phyloP scores from a whole-genome alignment of 2,797 vertebrate species.

The Gadopsis marmoratus region DNA sequence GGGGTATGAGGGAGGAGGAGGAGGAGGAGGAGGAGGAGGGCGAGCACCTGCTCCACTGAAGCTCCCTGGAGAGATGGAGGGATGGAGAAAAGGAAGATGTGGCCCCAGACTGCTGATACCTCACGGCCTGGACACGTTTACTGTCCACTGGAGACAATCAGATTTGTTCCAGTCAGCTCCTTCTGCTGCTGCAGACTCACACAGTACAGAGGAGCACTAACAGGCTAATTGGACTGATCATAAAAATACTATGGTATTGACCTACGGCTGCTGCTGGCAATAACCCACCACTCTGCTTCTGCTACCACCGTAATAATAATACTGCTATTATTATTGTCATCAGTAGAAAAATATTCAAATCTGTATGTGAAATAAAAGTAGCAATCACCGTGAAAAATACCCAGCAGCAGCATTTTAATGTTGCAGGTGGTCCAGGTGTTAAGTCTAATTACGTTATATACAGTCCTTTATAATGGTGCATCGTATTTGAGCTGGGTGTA shows the following conservation, averaged over 20 bases:
- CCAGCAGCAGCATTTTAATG: background rate
- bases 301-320: background rate
- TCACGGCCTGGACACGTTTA: conserved; percentile 78
- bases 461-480: background rate
- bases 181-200: conserved; percentile 41
- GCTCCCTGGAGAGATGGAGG: conserved; percentile 76
- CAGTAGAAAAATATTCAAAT: background rate
- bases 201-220: conserved; percentile 11
- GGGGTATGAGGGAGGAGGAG: conserved; percentile 25
- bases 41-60: conserved; percentile 81
- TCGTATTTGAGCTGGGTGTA: background rate
- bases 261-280: background rate
- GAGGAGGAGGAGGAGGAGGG: conserved; percentile 34
- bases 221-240: conserved; percentile 30
- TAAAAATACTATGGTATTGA: background rate
- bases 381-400: background rate
- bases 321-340: background rate
- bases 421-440: background rate
- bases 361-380: background rate
- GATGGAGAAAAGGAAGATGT: conserved; percentile 69
- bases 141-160: conserved; percentile 73
- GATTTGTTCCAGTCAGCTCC: conserved; percentile 58
- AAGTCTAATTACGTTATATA: no score
- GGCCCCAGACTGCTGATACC: conserved; percentile 73
- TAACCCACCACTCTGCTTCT: background rate